Conservation (phyloP, 2,113 vertebrate species). For the Sardina pilchardus region DNA sequence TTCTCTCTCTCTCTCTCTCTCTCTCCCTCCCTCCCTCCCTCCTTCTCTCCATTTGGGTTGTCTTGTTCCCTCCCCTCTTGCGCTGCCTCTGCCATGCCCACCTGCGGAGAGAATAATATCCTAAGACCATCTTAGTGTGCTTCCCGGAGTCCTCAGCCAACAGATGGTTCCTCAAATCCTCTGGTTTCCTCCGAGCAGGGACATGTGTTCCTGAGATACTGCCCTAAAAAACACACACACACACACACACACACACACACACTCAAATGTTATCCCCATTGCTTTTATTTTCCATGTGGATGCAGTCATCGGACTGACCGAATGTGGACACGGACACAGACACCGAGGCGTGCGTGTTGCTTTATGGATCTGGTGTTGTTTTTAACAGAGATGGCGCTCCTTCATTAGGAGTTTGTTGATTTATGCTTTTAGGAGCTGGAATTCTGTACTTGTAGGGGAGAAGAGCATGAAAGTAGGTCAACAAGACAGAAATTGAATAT, state of each 20-base stretch:
- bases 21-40: constrained; percentile 13
- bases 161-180: constrained; percentile 79
- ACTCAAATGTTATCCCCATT: constrained; percentile 21
- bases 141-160: constrained; percentile 69
- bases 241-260: constrained; percentile 26
- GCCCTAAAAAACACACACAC: constrained; percentile 56
- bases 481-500: constrained; percentile 8
- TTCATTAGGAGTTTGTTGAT: background rate
- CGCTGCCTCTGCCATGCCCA: constrained; percentile 62
- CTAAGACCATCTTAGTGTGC: constrained; percentile 72
- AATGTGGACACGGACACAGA: background rate
- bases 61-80: constrained; percentile 41
- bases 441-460: background rate
- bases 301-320: background rate
- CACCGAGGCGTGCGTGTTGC: background rate
- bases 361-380: background rate
- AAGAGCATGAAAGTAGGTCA: background rate
- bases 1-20: background rate
- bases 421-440: background rate
- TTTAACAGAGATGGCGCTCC: background rate
- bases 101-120: constrained; percentile 77
- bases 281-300: background rate
- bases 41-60: constrained; percentile 56
- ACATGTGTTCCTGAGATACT: constrained; percentile 67
- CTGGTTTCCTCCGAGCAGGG: constrained; percentile 66